These are phyloP conservation scores for Idaea dimidiata DNA, from an alignment of 2,888 invertebrate species.

Conservation along the genomic window DNA sequence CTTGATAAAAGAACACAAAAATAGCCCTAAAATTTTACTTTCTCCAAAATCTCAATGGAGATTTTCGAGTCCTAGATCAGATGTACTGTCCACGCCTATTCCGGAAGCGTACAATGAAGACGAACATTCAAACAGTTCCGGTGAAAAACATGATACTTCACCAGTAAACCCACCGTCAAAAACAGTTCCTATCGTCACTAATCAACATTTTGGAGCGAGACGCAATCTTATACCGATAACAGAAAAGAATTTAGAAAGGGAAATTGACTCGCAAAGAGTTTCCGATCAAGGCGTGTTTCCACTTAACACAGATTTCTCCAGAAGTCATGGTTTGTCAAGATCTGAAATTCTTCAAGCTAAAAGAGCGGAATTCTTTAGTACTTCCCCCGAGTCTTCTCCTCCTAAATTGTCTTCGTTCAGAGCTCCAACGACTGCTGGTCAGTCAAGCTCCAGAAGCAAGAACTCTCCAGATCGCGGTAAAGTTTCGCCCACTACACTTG, in stretches of 20 bases:
- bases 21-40: slow-evolving; percentile 83
- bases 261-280: slow-evolving; percentile 47
- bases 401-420: slow-evolving; percentile 69
- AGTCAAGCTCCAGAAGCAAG: slow-evolving; percentile 46
- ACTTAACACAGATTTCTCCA: slow-evolving; percentile 61
- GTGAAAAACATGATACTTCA: slow-evolving; percentile 72
- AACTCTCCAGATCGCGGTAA: slow-evolving; percentile 58
- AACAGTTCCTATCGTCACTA: slow-evolving; percentile 71
- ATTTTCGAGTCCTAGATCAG: slow-evolving; percentile 87
- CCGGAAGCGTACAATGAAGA: slow-evolving; percentile 91
- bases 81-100: slow-evolving; percentile 92
- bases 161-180: slow-evolving; percentile 60
- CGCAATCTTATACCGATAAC: slow-evolving; percentile 70
- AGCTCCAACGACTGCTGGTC: slow-evolving; percentile 46
- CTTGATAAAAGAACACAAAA: slow-evolving; percentile 77
- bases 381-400: slow-evolving; percentile 59
- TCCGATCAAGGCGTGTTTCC: slow-evolving; percentile 72
- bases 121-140: slow-evolving; percentile 83
- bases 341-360: slow-evolving; percentile 81
- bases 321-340: slow-evolving; percentile 58
- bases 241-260: slow-evolving; percentile 55
- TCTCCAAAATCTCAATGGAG: slow-evolving; percentile 87
- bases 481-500: slow-evolving; percentile 77
- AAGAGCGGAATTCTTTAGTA: slow-evolving; percentile 81
- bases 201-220: slow-evolving; percentile 74